These are phyloP conservation scores for Leucoma salicis DNA, from an alignment of 2,888 invertebrate species.

Conservation along the genomic window DNA sequence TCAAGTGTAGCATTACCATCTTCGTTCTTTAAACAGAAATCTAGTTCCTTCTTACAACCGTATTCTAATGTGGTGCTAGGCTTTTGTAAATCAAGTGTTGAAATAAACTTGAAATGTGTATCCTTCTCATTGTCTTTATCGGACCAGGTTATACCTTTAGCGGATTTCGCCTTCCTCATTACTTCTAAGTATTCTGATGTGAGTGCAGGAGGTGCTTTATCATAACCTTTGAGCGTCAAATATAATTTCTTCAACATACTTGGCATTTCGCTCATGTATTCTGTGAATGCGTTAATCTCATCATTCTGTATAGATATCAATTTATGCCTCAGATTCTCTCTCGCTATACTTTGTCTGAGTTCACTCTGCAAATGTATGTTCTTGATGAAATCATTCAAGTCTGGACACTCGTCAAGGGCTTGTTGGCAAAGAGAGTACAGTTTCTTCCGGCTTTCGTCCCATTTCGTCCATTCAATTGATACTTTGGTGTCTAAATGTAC, in stretches of 20 bases:
- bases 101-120: conserved; percentile 57
- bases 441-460: conserved; percentile 52
- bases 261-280: conserved; percentile 77
- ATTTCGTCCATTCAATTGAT: conserved; percentile 50
- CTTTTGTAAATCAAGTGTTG: conserved; percentile 55
- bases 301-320: conserved; percentile 66
- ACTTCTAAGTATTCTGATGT: conserved; percentile 82
- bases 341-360: conserved; percentile 62
- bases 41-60: conserved; percentile 32
- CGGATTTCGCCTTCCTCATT: conserved; percentile 81
- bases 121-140: conserved; percentile 63
- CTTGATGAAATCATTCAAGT: conserved; percentile 49
- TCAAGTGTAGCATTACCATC: conserved; percentile 41
- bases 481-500: conserved; percentile 56
- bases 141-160: conserved; percentile 83
- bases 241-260: conserved; percentile 81
- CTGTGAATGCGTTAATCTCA: conserved; percentile 75
- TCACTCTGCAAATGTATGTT: conserved; percentile 53
- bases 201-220: conserved; percentile 80
- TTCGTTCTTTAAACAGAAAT: conserved; percentile 9
- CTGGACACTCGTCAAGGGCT: conserved; percentile 50
- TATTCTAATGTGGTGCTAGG: conserved; percentile 47
- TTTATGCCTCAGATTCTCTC: conserved; percentile 58
- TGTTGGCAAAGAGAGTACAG: conserved; percentile 45
- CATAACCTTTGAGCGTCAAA: conserved; percentile 81